A percentile compares a stretch with the other conserved stretches of the same genome.
Conservation (phyloP, 2,888 invertebrate genomes). For the Anarsia innoxiella region DNA sequence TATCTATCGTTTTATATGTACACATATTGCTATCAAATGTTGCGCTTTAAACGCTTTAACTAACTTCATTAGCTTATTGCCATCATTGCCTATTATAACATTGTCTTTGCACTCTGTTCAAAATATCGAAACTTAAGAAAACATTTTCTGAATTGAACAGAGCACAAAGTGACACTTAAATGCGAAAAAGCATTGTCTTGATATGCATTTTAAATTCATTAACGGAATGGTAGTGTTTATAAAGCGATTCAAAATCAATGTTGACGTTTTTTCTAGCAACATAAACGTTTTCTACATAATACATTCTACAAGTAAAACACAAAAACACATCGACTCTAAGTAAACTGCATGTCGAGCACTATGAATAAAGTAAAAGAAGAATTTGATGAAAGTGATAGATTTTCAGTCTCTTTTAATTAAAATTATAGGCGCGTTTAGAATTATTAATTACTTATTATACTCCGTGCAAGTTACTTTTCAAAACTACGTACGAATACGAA, state of each 20-base stretch:
- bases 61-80: conserved; percentile 58
- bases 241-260: conserved; percentile 34
- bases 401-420: no score
- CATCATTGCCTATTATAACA: conserved; percentile 46
- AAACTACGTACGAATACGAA: no score
- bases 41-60: conserved; percentile 68
- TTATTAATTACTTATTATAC: no score
- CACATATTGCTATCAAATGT: conserved; percentile 71
- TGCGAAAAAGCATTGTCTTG: conserved; percentile 48
- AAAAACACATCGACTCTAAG: no score
- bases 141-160: conserved; percentile 33
- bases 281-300: no score
- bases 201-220: conserved; percentile 54
- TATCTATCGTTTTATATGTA: conserved; percentile 65
- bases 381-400: no score
- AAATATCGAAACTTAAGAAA: conserved; percentile 14
- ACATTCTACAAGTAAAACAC: no score
- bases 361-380: no score
- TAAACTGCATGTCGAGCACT: no score
- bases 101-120: conserved; percentile 35
- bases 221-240: conserved; percentile 48
- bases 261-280: no score
- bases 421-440: no score
- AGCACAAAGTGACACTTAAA: conserved; percentile 32
- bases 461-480: no score